These are phyloP conservation scores for Cynoglossus semilaevis DNA, from an alignment of 2,113 vertebrate species.

Conservation along the genomic window DNA sequence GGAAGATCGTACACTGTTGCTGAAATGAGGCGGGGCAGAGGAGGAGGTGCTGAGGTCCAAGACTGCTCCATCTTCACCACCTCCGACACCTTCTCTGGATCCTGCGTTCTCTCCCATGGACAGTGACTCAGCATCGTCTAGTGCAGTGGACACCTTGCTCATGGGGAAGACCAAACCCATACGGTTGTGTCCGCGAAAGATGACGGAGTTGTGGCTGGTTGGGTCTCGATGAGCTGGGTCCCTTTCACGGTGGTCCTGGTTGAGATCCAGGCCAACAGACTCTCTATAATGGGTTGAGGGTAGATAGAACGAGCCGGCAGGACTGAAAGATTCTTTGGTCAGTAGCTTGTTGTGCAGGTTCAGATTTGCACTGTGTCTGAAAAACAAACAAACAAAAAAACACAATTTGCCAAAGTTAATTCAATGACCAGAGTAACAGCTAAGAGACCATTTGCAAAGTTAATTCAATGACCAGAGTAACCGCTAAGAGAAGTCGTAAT, in stretches of 20 bases:
- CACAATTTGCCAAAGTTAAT: too few species aligned
- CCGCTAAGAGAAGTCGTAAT: too few species aligned
- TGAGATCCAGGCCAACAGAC: slow-evolving; percentile 72
- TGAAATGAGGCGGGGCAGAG: slow-evolving; percentile 58
- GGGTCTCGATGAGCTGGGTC: slow-evolving; percentile 76
- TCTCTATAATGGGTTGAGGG: slow-evolving; percentile 79
- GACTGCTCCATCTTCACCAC: slow-evolving; percentile 79
- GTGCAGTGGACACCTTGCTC: slow-evolving; percentile 76
- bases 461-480: too few species aligned
- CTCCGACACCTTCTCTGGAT: slow-evolving; percentile 3
- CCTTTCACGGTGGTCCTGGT: slow-evolving; percentile 63
- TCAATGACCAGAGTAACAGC: too few species aligned
- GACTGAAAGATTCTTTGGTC: slow-evolving; percentile 85
- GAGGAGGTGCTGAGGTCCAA: slow-evolving; percentile 92
- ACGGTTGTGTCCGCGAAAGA: slow-evolving; percentile 87
- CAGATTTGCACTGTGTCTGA: slow-evolving; percentile 93
- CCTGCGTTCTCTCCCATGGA: slow-evolving; percentile 45
- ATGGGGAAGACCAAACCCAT: slow-evolving; percentile 88
- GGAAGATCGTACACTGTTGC: slow-evolving; percentile 81
- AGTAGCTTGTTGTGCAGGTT: slow-evolving; percentile 93
- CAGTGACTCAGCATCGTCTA: slow-evolving; percentile 64
- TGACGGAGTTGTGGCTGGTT: slow-evolving; percentile 84
- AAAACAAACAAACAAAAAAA: slow-evolving; percentile 58
- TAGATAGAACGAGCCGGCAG: slow-evolving; percentile 70
- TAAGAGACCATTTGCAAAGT: too few species aligned